Conservation (phyloP, 2,113 vertebrate species). For the Ceyx melanurus region DNA sequence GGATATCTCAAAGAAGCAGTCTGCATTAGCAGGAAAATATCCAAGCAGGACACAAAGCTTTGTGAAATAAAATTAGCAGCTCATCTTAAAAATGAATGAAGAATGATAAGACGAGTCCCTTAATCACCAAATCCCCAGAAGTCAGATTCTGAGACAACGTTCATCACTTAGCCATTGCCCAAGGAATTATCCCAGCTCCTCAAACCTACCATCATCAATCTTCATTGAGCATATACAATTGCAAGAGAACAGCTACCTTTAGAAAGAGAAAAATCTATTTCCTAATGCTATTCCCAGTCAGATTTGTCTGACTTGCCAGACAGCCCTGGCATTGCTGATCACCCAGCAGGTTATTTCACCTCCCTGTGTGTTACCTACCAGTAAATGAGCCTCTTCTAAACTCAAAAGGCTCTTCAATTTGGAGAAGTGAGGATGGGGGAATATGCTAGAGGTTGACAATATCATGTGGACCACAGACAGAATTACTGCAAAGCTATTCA, state of each 20-base stretch:
- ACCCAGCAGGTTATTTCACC: neutral
- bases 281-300: neutral
- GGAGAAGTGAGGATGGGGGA: neutral
- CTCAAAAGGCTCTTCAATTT: neutral
- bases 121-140: neutral
- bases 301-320: neutral
- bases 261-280: neutral
- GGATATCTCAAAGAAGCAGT: neutral
- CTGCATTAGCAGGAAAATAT: neutral
- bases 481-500: neutral
- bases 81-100: constrained; percentile 1
- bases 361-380: neutral
- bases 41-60: neutral
- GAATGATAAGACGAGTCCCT: neutral
- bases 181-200: constrained; percentile 19
- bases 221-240: neutral
- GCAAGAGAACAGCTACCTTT: neutral
- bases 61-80: neutral
- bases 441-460: neutral
- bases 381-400: constrained; percentile 1
- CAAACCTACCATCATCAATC: neutral
- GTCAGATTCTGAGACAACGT: neutral
- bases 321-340: neutral
- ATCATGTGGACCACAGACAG: neutral
- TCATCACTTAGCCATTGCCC: neutral